Evolutionary conservation across 2,113 vertebrate species (phyloP), one percentile per base, ranked within the genome.

Genomic region (Austrofundulus limnaeus): DNA sequence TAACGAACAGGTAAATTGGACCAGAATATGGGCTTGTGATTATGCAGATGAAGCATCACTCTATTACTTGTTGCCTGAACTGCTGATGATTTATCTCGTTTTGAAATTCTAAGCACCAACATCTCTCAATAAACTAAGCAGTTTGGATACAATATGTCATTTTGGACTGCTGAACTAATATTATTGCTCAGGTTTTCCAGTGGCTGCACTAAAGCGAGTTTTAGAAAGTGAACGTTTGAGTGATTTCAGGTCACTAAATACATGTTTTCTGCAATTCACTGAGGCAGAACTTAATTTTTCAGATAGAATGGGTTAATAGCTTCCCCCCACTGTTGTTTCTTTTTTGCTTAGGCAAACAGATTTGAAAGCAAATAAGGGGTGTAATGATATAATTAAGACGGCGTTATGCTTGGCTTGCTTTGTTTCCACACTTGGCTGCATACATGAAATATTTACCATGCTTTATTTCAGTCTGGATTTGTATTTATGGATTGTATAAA

Each of bases 361-460:
- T 66, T 17, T 63, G 41, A 69, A 46, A 48, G 67, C 58, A 82
- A 68, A 84, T 61, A 70, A 23, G 53, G 61, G 46, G 34, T 31
- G 62, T 70, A 80, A 80, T 75, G 60, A 75, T 52, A 55, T 75
- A 65, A 77, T 85, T 79, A 75, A 61, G 47, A 59, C 21, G 43
- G 39, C 54, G 39, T 80, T 66, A 64, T 52, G 63, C 60, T 81
- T 4, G 14, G 49, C 55, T 72, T 47, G 51, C 50, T 72, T 28
- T 12, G 4, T 28, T 63, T 43, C 46, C 46, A 25, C 24, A 60
- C 19, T 67, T 25, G 10, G 13, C 59, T 50, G 28, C 34, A 62
- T 21, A 37, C 41, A 25, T 20, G 31, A 1, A 23, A 11, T 55
- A 47, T 72, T 38, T 34, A 43, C n/a, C 12, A 34, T 14, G 34